These are phyloP conservation scores for Ashinkailepas kermadecensis DNA, from an alignment of 2,888 invertebrate genomes.

Conservation along the genomic window DNA sequence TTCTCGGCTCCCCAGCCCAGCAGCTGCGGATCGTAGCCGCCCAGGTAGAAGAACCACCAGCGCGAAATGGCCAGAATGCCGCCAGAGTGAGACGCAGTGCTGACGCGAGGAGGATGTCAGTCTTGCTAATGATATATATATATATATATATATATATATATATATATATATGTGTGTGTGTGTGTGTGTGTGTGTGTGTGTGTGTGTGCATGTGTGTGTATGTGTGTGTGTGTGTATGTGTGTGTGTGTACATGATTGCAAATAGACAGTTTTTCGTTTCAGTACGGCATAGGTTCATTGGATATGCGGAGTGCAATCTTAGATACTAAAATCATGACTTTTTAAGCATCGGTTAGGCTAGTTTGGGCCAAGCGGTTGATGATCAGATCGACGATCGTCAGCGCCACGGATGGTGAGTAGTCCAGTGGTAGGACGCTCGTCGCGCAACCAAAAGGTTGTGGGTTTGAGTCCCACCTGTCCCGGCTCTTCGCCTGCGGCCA, in stretches of 20 bases:
- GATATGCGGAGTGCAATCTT: neutral
- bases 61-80: neutral
- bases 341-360: too few relatives aligned
- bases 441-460: too few relatives aligned
- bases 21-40: neutral
- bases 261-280: neutral
- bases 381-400: too few relatives aligned
- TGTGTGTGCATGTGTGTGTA: neutral
- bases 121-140: too few relatives aligned
- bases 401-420: neutral
- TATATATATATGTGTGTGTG: too few relatives aligned
- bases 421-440: neutral
- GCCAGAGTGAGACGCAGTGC: neutral
- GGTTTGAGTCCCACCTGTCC: too few relatives aligned
- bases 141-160: too few relatives aligned
- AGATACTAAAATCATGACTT: too few relatives aligned
- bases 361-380: too few relatives aligned
- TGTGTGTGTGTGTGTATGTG: neutral
- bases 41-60: constrained; percentile 2
- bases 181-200: neutral
- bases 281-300: neutral
- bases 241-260: neutral
- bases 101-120: neutral
- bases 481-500: too few relatives aligned
- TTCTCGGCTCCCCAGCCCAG: neutral